Base-by-base conservation (phyloP, 2,113 vertebrate species). In the Nipponia nippon region DNA sequence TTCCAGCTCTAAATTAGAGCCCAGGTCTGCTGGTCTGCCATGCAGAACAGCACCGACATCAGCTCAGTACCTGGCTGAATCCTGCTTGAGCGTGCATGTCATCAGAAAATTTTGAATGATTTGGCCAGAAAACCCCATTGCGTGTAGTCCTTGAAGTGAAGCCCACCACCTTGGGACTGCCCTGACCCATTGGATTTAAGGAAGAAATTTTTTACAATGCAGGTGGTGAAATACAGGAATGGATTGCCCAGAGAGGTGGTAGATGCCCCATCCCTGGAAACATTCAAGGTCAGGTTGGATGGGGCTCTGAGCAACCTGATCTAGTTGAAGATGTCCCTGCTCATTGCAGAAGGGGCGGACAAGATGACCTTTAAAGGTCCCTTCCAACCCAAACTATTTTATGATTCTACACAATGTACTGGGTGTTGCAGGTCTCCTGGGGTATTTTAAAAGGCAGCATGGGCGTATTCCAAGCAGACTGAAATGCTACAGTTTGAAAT, bases 21-120 rank as follows among this genome's bases (percentile, higher is more conserved):
- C 36, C 29, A 25, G 3, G 8, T 58, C 87, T 89, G 76, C 6
- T 0, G 1, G 5, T 87, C 19, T 73, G 36, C 44, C n/a, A 12
- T 6, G 26, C 44, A 0, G 0, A 69, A 49, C 40, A 73, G 40
- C 58, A 80, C 19, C 0, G 0, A 47, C 0, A 0, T 47, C 58
- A 56, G 32, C 36, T 72, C 44, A 62, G 52, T 21, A 55, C 29
- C 44, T 58, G 50, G 25, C 29, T 0, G 0, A 83, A 32, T 55
- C 67, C 62, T 44, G 13, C 40, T 49, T 47, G n/a, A 70, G 12
- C 0, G 0, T 34, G 40, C 23, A 17, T 3, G 18, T 44, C 71
- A 44, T 30, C 21, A 13, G 44, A 66, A 79, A 67, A 40, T 29
- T 46, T 52, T 58, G 16, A 49, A 29, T 53, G 88, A 61, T 7